A percentile compares a stretch with the other conserved stretches of the same genome.
phyloP scores from a whole-genome alignment of 2,797 vertebrate genomes.

The Geotria australis region DNA sequence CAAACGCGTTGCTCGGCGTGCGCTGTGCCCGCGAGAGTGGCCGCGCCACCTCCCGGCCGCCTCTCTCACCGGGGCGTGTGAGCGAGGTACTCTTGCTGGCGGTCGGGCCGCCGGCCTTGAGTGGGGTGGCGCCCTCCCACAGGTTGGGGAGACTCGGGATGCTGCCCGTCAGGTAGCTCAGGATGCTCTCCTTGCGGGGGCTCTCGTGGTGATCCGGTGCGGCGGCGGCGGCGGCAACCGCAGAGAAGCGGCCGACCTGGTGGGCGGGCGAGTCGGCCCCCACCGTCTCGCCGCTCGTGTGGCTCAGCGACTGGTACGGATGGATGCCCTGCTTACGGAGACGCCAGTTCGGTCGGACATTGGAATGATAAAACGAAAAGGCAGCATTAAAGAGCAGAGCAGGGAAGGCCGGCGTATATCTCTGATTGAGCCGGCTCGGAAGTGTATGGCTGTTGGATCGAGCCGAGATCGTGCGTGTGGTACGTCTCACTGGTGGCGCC shows the following conservation, averaged over 20 bases:
- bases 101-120: conserved; percentile 4
- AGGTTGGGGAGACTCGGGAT: conserved; percentile 86
- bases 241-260: too few relatives aligned
- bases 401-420: background rate
- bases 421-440: background rate
- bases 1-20: too few relatives aligned
- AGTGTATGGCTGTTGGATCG: background rate
- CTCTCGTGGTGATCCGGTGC: conserved; percentile 47
- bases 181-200: conserved; percentile 71
- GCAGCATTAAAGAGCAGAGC: background rate
- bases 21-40: too few relatives aligned
- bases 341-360: too few relatives aligned
- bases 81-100: conserved; percentile 55
- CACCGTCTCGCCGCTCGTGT: conserved; percentile 83
- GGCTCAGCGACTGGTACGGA: conserved; percentile 86
- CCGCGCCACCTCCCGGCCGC: too few relatives aligned
- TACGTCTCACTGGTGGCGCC: too few relatives aligned
- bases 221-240: conserved; percentile 15
- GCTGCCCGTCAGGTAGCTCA: conserved; percentile 84
- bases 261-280: conserved; percentile 74
- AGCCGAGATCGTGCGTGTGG: too few relatives aligned
- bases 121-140: conserved; percentile 43
- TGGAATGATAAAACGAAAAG: background rate
- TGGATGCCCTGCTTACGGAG: conserved; percentile 39
- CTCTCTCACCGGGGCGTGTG: conserved; percentile 41